Base-by-base conservation (phyloP, 2,113 vertebrate genomes). In the Dipodomys spectabilis region DNA sequence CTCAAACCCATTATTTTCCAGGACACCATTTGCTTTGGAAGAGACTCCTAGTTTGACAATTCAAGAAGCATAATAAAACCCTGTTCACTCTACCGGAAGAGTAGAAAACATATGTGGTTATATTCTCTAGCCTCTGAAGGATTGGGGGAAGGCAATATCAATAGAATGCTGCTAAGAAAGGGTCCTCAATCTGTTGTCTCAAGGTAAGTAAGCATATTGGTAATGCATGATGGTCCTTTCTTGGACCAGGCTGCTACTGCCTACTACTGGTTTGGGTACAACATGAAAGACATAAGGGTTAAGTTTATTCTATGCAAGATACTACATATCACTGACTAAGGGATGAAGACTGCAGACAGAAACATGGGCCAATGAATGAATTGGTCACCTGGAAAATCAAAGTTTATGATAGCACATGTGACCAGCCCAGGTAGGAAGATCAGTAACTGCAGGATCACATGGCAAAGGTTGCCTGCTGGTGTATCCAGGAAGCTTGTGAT, bases 21-120 rank as follows among this genome's bases (percentile, higher is more conserved):
- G 79, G 92, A 69, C 86, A 91, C 57, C 57, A 92, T 91, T 96
- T 84, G 53, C 87, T 93, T 96, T 80, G 18, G 25, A 97, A 44
- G 2, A 39, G 69, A 92, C 69, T 60, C 72, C 27, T 82, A 85
- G 22, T 85, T 78, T 95, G 7, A 71, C 87, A 57, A 64, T 90
- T 82, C 32, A 93, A 92, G 27, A 2, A 82, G 39, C 23, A 87
- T 32, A 90, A 45, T 74, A 88, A 95, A 93, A 57, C 6, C 44
- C 53, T 92, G 75, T 44, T 97, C 93, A 65, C 10, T 30, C 45
- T 39, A 84, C 28, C 12, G 62, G 18, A 94, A 95, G 92, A 69
- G 69, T 0, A 0, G 15, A 94, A 92, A 64, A 11, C 49, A 82
- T 80, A 64, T 82, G 49, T 19, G 45, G 86, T 77, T 93, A 12